Evolutionary conservation across 2,888 invertebrate species (phyloP), one percentile per base, ranked within the genome.

Genomic region (Mesorhabditis spiculigera): DNA sequence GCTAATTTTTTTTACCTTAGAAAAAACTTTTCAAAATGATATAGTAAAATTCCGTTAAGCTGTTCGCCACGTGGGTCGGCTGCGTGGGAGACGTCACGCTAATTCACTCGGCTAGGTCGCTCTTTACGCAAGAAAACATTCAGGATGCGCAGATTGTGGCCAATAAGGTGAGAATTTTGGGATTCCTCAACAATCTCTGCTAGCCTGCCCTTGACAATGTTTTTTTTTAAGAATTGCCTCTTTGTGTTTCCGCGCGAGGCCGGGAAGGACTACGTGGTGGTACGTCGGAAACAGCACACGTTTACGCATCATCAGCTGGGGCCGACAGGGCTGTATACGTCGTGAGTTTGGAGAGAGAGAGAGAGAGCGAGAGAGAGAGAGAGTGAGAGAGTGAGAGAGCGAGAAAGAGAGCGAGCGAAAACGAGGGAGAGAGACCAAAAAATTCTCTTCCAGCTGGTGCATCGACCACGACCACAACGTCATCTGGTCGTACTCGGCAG

Each of bases 31-130:
- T 28, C 1, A 3, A 28, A 28, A 28, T 28, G 28, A 28, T n/a
- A n/a, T 28, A 28, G 28, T 50, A 1, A 50, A 10, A 50, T 13
- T 50, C 8, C 3, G 10, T 50, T 50, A 1, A 50, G 58, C 2
- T 50, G 78, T 90, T 92, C 81, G 96, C 82, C 44, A 93, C 93
- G 0, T 95, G 94, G 94, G 90, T 96, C n/a, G 92, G 93, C 1
- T 95, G 95, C 4, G 93, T 93, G n/a, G 95, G 94, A 0, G 96
- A 97, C 88, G 93, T 94, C 87, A 97, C 96, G 2, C 94, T 93
- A 86, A 90, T 85, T 44, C 84, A 85, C 65, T 77, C 73, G 5
- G 79, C 83, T 63, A 75, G 75, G 5, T 76, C 77, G 16, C 73
- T 84, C 3, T 65, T 86, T n/a, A 73, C 79, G 4, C 66, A 76